Evolutionary conservation across 35 echinoderm and acorn worm species (phyloP), one percentile per base, ranked within the genome.

Genomic region (Eucidaris tribuloides): DNA sequence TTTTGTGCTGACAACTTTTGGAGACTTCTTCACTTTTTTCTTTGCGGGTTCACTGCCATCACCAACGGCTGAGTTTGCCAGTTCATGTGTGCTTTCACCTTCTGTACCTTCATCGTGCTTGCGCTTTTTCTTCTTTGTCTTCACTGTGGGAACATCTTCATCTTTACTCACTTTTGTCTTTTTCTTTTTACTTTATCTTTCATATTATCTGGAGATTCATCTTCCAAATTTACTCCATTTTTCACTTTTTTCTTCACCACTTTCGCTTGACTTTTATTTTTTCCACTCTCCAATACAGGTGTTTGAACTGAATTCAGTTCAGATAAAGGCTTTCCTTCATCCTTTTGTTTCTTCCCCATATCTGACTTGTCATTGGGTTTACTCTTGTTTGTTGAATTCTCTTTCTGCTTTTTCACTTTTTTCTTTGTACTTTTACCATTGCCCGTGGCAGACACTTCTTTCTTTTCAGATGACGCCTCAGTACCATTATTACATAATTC

Each of bases 101-200:
- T 76, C 70, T 14, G 40, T 5, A 76, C n/a, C 34, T 3, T 28
- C 2, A 76, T 39, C 35, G n/a, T 37, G 40, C 0, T 6, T 33
- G 70, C 25, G 70, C 46, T 76, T 76, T 42, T 76, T 76, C 37
- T 43, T 76, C 36, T 76, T 34, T 37, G 0, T 76, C 35, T 76
- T 76, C 34, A 7, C 46, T 7, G 37, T 42, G 22, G 70, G 34
- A 23, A 20, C 70, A 5, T 19, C 25, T 13, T 76, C 70, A 9
- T 37, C 70, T 34, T 76, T 28, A 3, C 46, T 42, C 19, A 24
- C 14, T n/a, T n/a, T n/a, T 76, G 22, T 42, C 17, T 20, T 76
- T 36, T 13, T 37, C 18, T 14, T 0, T 13, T 76, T 7, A 20
- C 46, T 28, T 76, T 24, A 43, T 60, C 30, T 29, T 23, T 23